Evolutionary conservation across 2,797 vertebrate species (phyloP).

Genomic region (Micropoecilia bifurca): DNA sequence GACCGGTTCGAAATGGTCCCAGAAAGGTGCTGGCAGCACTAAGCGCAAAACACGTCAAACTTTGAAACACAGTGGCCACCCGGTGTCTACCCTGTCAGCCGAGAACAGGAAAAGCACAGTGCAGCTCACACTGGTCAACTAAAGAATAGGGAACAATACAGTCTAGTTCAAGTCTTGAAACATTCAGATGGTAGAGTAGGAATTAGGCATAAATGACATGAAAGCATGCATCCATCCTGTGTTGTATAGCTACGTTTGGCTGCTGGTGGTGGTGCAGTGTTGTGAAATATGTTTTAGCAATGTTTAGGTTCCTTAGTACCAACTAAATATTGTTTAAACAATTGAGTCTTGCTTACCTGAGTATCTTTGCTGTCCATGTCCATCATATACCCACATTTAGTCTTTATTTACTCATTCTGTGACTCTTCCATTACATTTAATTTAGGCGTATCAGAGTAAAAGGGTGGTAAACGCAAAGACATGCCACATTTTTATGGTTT

Average conservation of each 20-base stretch:
- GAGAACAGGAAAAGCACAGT: background rate
- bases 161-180: background rate
- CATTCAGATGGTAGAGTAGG: background rate
- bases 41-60: background rate
- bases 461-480: too few relatives aligned
- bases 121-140: background rate
- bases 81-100: background rate
- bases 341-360: background rate
- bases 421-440: too few relatives aligned
- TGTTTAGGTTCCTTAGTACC: background rate
- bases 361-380: background rate
- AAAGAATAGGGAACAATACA: background rate
- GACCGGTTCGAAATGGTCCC: background rate
- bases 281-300: background rate
- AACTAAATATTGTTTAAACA: background rate
- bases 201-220: background rate
- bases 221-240: background rate
- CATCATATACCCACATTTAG: background rate
- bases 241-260: background rate
- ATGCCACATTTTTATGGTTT: too few relatives aligned
- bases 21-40: background rate
- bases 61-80: background rate
- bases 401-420: too few relatives aligned
- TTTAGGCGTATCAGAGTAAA: too few relatives aligned
- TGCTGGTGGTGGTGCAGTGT: background rate